These are phyloP conservation scores for Nemopilema nomurai DNA, from an alignment of 30 jellyfish, hydroid and myxozoan genomes.

Conservation along the genomic window DNA sequence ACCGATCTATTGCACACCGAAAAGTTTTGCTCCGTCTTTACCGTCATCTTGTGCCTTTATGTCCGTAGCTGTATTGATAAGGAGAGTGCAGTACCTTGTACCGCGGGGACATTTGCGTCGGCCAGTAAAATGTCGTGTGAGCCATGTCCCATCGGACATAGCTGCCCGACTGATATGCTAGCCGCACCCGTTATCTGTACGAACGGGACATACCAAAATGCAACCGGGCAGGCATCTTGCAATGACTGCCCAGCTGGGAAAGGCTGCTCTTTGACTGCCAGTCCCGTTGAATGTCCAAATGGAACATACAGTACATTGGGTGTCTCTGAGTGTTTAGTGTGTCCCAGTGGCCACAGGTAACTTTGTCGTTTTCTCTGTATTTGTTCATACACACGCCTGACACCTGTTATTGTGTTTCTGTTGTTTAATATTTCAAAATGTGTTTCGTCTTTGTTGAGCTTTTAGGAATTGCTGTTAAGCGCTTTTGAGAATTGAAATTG, in stretches of 20 bases:
- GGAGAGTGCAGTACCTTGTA: slow-evolving; percentile 18
- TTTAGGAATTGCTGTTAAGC: slow-evolving; percentile 8
- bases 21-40: too few relatives aligned
- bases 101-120: slow-evolving; percentile 55
- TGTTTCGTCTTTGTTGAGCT: background rate
- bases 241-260: slow-evolving; percentile 62
- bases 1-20: too few relatives aligned
- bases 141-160: slow-evolving; percentile 77
- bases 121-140: slow-evolving; percentile 48
- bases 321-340: slow-evolving; percentile 32
- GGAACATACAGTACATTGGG: slow-evolving; percentile 79
- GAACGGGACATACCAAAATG: slow-evolving; percentile 67
- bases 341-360: slow-evolving; percentile 60
- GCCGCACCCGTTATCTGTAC: slow-evolving; percentile 46
- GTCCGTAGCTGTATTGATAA: slow-evolving; percentile 21
- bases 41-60: background rate
- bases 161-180: slow-evolving; percentile 46
- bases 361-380: background rate
- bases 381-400: slow-evolving; percentile 44
- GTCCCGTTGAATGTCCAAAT: slow-evolving; percentile 49
- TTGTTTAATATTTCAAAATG: background rate
- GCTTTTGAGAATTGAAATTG: slow-evolving; percentile 54
- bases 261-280: slow-evolving; percentile 38
- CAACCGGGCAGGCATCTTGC: slow-evolving; percentile 53
- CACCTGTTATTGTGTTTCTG: slow-evolving; percentile 3